phyloP scores from a whole-genome alignment of 2,888 invertebrate genomes.

The Synanthedon myopaeformis region DNA sequence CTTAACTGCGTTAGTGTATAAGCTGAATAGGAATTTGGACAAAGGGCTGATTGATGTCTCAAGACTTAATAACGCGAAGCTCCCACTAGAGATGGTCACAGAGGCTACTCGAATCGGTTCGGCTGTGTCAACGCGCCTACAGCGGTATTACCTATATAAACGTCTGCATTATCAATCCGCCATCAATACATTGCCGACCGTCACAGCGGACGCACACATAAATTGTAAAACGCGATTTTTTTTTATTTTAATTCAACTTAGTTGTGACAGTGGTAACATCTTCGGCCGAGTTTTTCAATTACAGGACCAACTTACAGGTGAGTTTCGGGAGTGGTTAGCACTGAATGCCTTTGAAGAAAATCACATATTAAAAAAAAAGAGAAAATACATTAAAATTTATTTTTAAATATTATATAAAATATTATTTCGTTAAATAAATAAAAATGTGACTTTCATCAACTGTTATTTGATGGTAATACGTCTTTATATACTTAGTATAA shows the following conservation, averaged over 20 bases:
- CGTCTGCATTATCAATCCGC: constrained; percentile 42
- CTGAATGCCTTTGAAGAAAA: too few relatives aligned
- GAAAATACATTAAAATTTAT: too few relatives aligned
- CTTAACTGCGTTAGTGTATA: not conserved
- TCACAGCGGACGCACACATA: constrained; percentile 49
- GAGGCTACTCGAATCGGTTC: constrained; percentile 30
- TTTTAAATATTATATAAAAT: too few relatives aligned
- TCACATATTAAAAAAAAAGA: too few relatives aligned
- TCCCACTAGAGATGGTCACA: constrained; percentile 28
- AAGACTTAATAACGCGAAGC: constrained; percentile 20
- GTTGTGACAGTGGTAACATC: constrained; percentile 47
- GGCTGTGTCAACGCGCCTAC: constrained; percentile 31
- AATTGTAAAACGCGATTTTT: constrained; percentile 17
- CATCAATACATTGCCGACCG: constrained; percentile 60
- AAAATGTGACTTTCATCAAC: too few relatives aligned
- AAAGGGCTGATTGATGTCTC: constrained; percentile 6
- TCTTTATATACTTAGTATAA: too few relatives aligned
- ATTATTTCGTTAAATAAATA: too few relatives aligned
- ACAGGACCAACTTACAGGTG: constrained; percentile 52
- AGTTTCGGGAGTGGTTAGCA: constrained; percentile 22
- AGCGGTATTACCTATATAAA: constrained; percentile 43
- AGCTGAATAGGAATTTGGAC: not conserved
- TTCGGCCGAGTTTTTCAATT: constrained; percentile 21
- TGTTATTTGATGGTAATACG: too few relatives aligned
- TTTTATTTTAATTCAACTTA: constrained; percentile 9